Evolutionary conservation across 2,113 vertebrate species (phyloP), one percentile per base, ranked within the genome.

Genomic region (Chascanopsetta lugubris): DNA sequence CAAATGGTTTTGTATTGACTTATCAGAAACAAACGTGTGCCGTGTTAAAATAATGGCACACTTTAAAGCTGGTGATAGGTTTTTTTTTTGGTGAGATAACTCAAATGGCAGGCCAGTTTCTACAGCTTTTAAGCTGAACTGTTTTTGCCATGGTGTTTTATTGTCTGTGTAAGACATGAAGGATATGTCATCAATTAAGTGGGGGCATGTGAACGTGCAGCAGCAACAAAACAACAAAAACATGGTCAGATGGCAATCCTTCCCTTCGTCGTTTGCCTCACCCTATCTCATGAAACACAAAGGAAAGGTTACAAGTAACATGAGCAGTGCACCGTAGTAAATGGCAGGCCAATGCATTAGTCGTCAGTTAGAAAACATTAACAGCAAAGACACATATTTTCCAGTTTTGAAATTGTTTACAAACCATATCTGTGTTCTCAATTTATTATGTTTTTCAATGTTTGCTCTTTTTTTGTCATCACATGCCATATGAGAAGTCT

Each of bases 401-500:
- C 70, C 68, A 67, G 48, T 84, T 88, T 86, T 85, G 43, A 86
- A 85, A 70, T 88, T 75, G 77, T 91, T 90, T 90, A 91, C 89
- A 91, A 93, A 88, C 86, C 79, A 78, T 88, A 83, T 88, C 80
- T 54, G 47, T 74, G 75, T 83, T 92, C 87, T 85, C 83, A 86
- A 85, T 84, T 92, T 88, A 87, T 87, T 91, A 91, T 85, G 87
- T 94, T 89, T 94, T 87, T 61, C 26, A 55, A 55, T 81, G 71
- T 87, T 86, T 80, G 64, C 62, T 67, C n/a, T 91, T 90, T 91
- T 89, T 93, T 89, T 84, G 78, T 88, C 84, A 91, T 89, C 93
- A 93, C 95, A 97, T 98, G 96, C 97, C 95, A 88, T 89, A 92
- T 90, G 88, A 91, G 85, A 89, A 87, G 92, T 93, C 88, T 79